phyloP scores from a whole-genome alignment of 2,113 vertebrate genomes.

The Dipodomys ordii region DNA sequence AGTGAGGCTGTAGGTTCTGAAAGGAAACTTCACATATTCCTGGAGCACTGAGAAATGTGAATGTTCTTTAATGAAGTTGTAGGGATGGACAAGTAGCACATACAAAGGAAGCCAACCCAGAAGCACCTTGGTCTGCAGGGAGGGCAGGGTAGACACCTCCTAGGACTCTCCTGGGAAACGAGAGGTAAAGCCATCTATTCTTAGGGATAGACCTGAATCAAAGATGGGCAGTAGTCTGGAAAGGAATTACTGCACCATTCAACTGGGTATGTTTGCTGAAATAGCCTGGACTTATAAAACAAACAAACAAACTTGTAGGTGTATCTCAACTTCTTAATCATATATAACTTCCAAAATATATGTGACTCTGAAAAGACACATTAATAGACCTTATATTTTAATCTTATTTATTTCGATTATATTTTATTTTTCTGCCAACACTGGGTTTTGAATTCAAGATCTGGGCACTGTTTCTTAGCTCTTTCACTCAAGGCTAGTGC shows the following conservation, averaged over 20 bases:
- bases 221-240: neutral
- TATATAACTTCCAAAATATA: neutral
- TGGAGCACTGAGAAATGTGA: slow-evolving; percentile 59
- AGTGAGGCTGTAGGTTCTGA: slow-evolving; percentile 35
- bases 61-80: slow-evolving; percentile 42
- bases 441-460: too few species aligned
- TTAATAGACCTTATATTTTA: neutral
- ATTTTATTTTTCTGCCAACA: too few species aligned
- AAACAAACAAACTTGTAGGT: neutral
- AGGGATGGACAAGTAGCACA: neutral
- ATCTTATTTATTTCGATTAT: too few species aligned
- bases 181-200: neutral
- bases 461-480: too few species aligned
- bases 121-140: too few species aligned
- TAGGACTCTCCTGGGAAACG: neutral
- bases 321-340: neutral
- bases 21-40: slow-evolving; percentile 39
- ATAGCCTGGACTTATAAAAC: neutral
- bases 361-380: neutral
- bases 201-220: slow-evolving; percentile 16
- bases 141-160: rapidly evolving
- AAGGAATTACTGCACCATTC: neutral
- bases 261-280: neutral
- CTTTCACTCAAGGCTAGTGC: too few species aligned
- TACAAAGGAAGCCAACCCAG: neutral